Evolutionary conservation across 2,888 invertebrate species (phyloP), one percentile per base, ranked within the genome.

Genomic region (Ophioninae sp.): DNA sequence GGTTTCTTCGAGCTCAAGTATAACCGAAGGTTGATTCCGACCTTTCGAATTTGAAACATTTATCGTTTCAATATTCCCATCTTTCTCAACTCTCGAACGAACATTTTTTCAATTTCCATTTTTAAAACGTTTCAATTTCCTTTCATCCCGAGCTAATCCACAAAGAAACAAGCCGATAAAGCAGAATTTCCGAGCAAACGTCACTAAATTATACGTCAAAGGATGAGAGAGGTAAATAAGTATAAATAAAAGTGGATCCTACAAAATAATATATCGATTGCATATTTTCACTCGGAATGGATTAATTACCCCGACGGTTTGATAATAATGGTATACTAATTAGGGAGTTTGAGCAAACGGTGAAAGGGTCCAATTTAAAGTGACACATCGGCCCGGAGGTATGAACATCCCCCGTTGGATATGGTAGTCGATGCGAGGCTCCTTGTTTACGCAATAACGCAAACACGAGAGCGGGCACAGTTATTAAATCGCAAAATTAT

Each of bases 331-430:
- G 72, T 37, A 56, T 72, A 41, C 21, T 76, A 69, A 77, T 79
- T 72, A 70, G 64, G 68, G 59, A 69, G 23, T 13, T 72, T 62
- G 77, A 44, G 37, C 44, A 69, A 69, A 83, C 76, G 57, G 65
- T n/a, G 79, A 83, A 83, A 72, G 73, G 61, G 21, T 59, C 50
- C 50, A 20, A 79, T 79, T 67, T 67, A 41, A 69, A 76, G 72
- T 73, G 64, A 65, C 23, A 79, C 65, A 44, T 44, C 10, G 21
- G 2, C 57, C 70, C 61, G 44, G 61, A 67, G 50, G 50, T 41
- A 61, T 17, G 57, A 75, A 72, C 44, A 50, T 41, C 23, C 72
- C 21, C 69, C 2, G n/a, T n/a, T 69, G 68, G 77, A 64, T 72
- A 74, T 20, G 72, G 37, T 21, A 50, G 23, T 10, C 37, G 20